Evolutionary conservation across 2,797 vertebrate genomes (phyloP).

Genomic region (Chrosomus eos): DNA sequence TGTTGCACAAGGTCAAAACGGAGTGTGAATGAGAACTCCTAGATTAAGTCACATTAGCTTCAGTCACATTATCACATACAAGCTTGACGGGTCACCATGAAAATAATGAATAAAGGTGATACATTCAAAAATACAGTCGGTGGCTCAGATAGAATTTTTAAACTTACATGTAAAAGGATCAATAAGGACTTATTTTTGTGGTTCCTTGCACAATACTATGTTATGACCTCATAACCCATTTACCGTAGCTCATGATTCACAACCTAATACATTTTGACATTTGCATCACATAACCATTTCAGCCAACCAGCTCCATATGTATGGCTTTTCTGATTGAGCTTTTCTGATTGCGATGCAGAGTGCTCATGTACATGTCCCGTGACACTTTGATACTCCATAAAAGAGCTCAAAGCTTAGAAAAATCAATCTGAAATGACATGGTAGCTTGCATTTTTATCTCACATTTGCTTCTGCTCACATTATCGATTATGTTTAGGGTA

Average conservation of each 20-base stretch:
- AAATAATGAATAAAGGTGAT: neutral
- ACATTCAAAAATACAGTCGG: neutral
- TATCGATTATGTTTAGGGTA: neutral
- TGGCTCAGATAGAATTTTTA: neutral
- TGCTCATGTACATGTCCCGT: neutral
- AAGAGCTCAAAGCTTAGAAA: neutral
- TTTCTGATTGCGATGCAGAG: neutral
- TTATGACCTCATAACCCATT: neutral
- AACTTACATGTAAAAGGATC: neutral
- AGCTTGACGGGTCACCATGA: neutral
- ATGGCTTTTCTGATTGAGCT: neutral
- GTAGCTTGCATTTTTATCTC: neutral
- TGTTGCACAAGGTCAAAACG: slow-evolving; percentile 48
- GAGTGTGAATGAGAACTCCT: slow-evolving; percentile 45
- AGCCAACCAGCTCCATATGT: neutral
- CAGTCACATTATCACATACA: neutral
- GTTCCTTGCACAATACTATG: neutral
- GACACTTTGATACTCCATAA: neutral
- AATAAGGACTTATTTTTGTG: neutral
- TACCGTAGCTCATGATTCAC: too few relatives aligned
- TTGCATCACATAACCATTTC: neutral
- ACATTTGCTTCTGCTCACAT: neutral
- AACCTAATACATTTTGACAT: neutral
- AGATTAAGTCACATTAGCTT: slow-evolving; percentile 7
- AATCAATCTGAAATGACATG: neutral